Evolutionary conservation across 2,113 vertebrate genomes (phyloP).

Genomic region (Emydura subglobosa): DNA sequence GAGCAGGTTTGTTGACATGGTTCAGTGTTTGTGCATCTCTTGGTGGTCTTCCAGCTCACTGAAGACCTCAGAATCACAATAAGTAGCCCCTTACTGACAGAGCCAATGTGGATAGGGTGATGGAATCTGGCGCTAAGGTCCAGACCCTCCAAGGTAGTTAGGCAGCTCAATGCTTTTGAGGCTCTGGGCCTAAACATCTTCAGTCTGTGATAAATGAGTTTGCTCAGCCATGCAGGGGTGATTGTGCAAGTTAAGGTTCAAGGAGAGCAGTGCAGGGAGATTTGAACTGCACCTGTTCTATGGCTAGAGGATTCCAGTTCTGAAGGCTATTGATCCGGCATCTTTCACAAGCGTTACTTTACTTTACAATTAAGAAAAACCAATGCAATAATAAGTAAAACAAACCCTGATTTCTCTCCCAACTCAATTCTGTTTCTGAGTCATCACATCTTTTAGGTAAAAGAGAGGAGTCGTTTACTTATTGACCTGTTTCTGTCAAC

Average conservation of each 20-base stretch:
- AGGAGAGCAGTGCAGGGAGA: neutral
- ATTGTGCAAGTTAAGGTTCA: neutral
- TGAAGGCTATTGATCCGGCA: constrained; percentile 16
- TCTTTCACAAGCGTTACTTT: neutral
- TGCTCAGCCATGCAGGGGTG: neutral
- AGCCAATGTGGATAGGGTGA: accelerated
- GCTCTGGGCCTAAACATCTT: neutral
- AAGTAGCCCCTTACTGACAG: neutral
- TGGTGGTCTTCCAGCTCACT: neutral
- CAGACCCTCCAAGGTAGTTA: neutral
- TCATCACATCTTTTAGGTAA: neutral
- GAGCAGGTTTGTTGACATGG: neutral
- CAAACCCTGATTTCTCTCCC: neutral
- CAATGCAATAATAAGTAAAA: neutral
- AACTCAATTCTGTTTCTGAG: constrained; percentile 6
- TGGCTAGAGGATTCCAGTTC: neutral
- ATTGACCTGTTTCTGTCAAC: neutral
- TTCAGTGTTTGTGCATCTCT: neutral
- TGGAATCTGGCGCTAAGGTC: neutral
- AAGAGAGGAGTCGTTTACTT: neutral
- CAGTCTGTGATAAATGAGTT: neutral
- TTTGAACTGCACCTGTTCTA: neutral
- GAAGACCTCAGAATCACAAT: neutral
- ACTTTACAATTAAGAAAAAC: neutral
- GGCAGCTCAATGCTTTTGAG: neutral